Conservation (phyloP, 2,888 invertebrate genomes). For the Caenorhabditis sinica region DNA sequence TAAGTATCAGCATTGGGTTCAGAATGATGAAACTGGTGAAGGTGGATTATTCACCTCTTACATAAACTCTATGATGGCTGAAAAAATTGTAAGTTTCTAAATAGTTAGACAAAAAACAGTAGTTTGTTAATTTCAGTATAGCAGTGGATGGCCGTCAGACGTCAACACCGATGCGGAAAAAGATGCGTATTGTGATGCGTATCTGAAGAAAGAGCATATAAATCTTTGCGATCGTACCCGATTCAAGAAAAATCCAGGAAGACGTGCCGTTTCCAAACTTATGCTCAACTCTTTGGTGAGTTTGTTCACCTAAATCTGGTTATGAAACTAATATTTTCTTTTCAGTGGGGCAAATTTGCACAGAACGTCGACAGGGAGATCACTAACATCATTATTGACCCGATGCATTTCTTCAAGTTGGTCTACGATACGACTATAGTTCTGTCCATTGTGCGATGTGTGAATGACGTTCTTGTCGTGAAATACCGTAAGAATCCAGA, state of each 20-base stretch:
- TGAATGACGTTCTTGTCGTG: slow-evolving; percentile 1
- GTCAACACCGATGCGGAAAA: neutral
- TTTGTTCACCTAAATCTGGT: neutral
- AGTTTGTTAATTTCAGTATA: neutral
- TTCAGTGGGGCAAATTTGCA: slow-evolving; percentile 5
- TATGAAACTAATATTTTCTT: neutral
- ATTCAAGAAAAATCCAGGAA: slow-evolving; percentile 1
- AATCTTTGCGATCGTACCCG: neutral
- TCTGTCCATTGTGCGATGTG: neutral
- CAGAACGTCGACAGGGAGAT: neutral
- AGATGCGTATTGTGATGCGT: neutral
- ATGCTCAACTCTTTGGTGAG: neutral
- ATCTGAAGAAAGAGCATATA: neutral
- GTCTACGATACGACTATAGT: neutral
- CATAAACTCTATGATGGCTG: neutral
- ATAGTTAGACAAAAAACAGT: neutral
- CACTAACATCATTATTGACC: neutral
- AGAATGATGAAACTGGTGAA: neutral
- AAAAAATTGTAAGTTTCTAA: neutral
- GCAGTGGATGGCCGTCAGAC: neutral
- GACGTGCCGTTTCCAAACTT: neutral
- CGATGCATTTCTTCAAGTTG: neutral
- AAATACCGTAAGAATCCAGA: neutral
- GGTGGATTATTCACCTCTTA: no score
- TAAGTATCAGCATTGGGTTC: neutral